Base-by-base conservation (phyloP, 53 echinoderm and acorn worm species). In the Apostichopus leukothele region DNA sequence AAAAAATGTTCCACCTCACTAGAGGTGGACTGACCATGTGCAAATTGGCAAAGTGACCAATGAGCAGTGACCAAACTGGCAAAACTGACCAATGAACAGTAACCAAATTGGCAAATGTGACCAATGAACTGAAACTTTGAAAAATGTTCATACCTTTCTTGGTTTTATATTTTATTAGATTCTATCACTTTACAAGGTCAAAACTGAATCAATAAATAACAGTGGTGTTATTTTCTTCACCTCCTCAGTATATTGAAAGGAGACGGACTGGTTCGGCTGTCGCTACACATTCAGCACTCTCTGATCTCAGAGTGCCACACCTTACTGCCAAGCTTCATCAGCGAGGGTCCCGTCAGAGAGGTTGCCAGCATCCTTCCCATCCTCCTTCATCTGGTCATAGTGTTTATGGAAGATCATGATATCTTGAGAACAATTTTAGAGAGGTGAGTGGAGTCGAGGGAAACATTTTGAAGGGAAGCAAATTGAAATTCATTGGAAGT, bases 271-370 rank as follows among this genome's bases (percentile, higher is more conserved):
- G 88, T 89, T 23, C 92, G 90, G 3, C 88, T 91, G 83, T 90
- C 90, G 50, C 78, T 77, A 20, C 95, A 95, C 63, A 80, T 95
- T 53, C 94, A 97, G 90, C 92, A 93, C 16, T 90, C 91, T 52
- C 66, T 95, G 84, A 78, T 97, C 54, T 80, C 90, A 22, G 97
- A 97, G 88, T 88, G 89, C 53, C 90, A 97, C 80, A 79, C 90
- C 50, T 88, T 93, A 26, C 84, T 95, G 5, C 95, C 94, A 16
- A 77, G 91, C 25, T 97, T 91, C 89, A 73, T 97, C 22, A 93
- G 88, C 66, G 90, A 89, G 74, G 92, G 95, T 53, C 67, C 83
- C 19, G 81, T 94, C 11, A 67, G 76, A 7, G 55, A 66, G 19
- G 93, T 89, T 0, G 90, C 84, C 73, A 73, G 76, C 61, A 61